Percentiles rank a stretch among this genome's conserved stretches.
phyloP scores from a whole-genome alignment of 2,113 vertebrate species.

The Dicrurus megarhynchus region DNA sequence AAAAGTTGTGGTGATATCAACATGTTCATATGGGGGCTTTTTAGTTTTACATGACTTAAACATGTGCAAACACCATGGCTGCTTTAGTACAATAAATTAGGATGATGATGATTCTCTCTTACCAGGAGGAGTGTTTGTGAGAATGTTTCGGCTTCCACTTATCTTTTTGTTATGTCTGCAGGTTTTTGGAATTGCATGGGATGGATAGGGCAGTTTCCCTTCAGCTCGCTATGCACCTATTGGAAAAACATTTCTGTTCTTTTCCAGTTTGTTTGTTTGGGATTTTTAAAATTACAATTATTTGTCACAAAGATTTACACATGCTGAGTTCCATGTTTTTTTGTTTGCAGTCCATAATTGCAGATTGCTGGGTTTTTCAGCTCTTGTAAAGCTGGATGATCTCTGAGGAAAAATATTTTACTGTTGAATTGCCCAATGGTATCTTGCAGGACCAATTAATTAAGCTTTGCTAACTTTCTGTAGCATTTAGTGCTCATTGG shows the following conservation, averaged over 20 bases:
- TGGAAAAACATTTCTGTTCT: background rate
- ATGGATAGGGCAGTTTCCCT: background rate
- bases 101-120: background rate
- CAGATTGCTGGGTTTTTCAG: background rate
- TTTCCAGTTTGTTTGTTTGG: background rate
- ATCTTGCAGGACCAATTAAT: background rate
- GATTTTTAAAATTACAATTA: background rate
- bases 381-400: background rate
- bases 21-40: background rate
- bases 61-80: background rate
- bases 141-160: background rate
- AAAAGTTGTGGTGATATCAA: background rate
- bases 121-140: accelerated
- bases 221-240: background rate
- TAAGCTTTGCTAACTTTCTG: background rate
- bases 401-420: constrained; percentile 1
- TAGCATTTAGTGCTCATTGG: background rate
- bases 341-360: background rate
- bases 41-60: background rate
- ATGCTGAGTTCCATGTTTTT: background rate
- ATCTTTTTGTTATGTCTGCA: background rate
- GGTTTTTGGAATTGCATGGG: background rate
- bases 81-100: background rate
- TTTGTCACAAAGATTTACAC: background rate
- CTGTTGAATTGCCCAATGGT: background rate